Percentiles rank a stretch among this genome's conserved stretches.
phyloP scores from a whole-genome alignment of 2,888 invertebrate species.

The Cosmopolites sordidus region DNA sequence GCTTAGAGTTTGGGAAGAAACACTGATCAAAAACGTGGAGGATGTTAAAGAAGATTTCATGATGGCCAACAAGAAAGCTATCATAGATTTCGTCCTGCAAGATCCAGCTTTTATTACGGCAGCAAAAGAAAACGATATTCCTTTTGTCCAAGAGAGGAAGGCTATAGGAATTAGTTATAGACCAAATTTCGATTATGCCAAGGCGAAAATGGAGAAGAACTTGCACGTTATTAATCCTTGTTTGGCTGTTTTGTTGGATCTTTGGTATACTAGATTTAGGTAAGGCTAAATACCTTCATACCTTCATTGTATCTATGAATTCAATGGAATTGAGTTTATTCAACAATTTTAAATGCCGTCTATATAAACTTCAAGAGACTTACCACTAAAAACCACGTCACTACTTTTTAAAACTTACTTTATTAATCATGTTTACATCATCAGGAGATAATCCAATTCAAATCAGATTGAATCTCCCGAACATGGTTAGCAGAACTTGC shows the following conservation, averaged over 20 bases:
- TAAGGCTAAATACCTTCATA: constrained; percentile 41
- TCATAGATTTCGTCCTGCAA: constrained; percentile 85
- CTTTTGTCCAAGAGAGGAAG: constrained; percentile 56
- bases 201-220: constrained; percentile 54
- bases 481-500: too few species aligned
- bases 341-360: too few species aligned
- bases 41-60: constrained; percentile 85
- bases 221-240: constrained; percentile 78
- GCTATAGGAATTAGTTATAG: constrained; percentile 65
- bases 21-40: constrained; percentile 59
- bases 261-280: constrained; percentile 79
- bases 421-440: too few species aligned
- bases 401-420: too few species aligned
- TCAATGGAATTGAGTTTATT: too few species aligned
- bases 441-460: too few species aligned
- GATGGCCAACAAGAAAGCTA: constrained; percentile 84
- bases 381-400: too few species aligned
- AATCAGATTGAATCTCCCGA: too few species aligned
- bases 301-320: too few species aligned
- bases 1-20: constrained; percentile 60
- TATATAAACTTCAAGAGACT: background rate
- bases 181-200: constrained; percentile 48
- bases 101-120: constrained; percentile 62
- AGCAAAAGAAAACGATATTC: constrained; percentile 53
- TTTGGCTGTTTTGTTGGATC: constrained; percentile 70